Evolutionary conservation across 1,140 invertebrate species (phyloP).

Genomic region (Coenobita brevimanus): DNA sequence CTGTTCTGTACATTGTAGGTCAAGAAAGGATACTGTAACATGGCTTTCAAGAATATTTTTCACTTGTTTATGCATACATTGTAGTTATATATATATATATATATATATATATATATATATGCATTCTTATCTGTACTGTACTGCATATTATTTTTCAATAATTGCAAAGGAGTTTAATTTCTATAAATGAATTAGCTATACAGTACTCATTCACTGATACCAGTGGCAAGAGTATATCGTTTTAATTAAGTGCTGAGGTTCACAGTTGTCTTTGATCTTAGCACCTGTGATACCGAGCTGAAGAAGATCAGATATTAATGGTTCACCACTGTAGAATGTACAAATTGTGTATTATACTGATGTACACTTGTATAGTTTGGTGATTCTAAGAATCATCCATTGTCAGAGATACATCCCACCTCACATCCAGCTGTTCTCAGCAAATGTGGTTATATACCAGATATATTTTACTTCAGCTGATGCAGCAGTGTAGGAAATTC

Average conservation of each 20-base stretch:
- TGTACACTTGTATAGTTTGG: slow-evolving; percentile 38
- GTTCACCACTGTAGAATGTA: slow-evolving; percentile 49
- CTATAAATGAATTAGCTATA: not conserved
- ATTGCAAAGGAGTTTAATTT: not conserved
- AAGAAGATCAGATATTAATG: slow-evolving; percentile 8
- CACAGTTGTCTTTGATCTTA: not conserved
- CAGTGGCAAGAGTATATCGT: not conserved
- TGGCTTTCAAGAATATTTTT: not conserved
- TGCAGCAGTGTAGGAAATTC: slow-evolving; percentile 44
- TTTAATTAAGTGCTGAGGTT: not conserved
- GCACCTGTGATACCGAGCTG: slow-evolving; percentile 31
- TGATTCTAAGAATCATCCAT: slow-evolving; percentile 46
- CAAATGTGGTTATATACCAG: slow-evolving; percentile 43
- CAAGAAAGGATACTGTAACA: not conserved
- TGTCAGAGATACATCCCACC: slow-evolving; percentile 27
- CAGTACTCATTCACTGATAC: not conserved
- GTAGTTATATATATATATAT: too few relatives aligned
- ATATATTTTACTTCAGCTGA: slow-evolving; percentile 47
- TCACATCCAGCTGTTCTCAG: slow-evolving; percentile 27
- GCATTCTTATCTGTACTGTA: too few relatives aligned
- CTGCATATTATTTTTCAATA: too few relatives aligned
- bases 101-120: too few relatives aligned
- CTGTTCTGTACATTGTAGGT: not conserved
- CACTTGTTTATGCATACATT: not conserved
- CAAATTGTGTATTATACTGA: slow-evolving; percentile 51